These are phyloP conservation scores for Campoletis sonorensis DNA, from an alignment of 1,140 invertebrate genomes.

Conservation along the genomic window DNA sequence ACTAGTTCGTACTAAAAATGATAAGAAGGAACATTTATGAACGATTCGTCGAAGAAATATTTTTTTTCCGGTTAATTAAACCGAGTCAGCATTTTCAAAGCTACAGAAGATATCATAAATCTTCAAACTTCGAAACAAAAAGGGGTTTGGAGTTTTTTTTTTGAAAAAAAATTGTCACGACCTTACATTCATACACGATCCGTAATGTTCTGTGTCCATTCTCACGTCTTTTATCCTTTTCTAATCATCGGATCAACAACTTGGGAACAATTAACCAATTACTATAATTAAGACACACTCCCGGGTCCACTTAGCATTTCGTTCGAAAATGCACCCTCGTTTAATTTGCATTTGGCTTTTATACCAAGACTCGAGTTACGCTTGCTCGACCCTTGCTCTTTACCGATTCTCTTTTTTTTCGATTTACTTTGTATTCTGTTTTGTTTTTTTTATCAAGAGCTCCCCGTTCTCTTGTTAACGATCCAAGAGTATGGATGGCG, in stretches of 20 bases:
- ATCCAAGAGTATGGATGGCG: constrained; percentile 47
- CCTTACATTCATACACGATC: constrained; percentile 18
- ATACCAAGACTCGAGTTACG: constrained; percentile 35
- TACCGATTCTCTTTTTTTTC: constrained; percentile 29
- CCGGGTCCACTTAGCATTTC: constrained; percentile 61
- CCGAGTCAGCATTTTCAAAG: constrained; percentile 1
- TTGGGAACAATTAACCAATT: constrained; percentile 68
- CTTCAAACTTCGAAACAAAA: not conserved
- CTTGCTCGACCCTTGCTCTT: not conserved
- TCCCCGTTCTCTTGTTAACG: constrained; percentile 55
- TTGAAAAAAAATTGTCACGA: constrained; percentile 21
- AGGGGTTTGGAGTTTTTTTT: constrained; percentile 3
- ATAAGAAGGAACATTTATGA: too few species aligned
- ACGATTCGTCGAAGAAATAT: too few species aligned
- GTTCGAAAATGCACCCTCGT: constrained; percentile 56
- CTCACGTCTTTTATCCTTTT: not conserved
- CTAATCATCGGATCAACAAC: constrained; percentile 54
- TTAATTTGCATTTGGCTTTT: constrained; percentile 65
- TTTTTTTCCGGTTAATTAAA: not conserved
- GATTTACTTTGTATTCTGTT: constrained; percentile 15
- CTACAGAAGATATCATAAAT: constrained; percentile 22
- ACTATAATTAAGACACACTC: constrained; percentile 69
- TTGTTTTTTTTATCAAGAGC: not conserved
- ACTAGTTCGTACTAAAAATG: too few species aligned
- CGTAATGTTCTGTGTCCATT: constrained; percentile 15